Evolutionary conservation across 2,113 vertebrate species (phyloP).

Genomic region (Fukomys damarensis): DNA sequence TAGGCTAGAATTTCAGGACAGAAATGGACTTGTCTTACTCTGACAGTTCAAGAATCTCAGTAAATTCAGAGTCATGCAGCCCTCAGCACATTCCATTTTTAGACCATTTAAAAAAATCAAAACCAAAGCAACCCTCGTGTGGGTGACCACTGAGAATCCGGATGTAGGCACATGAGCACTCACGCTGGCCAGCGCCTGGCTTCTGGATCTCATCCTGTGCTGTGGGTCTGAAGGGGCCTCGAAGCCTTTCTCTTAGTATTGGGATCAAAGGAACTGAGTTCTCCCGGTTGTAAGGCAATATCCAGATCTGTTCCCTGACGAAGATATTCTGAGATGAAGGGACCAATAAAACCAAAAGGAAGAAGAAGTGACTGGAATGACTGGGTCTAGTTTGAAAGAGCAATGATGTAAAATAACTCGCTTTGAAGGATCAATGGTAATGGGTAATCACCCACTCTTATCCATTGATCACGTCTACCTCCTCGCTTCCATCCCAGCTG

Average conservation of each 20-base stretch:
- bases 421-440: neutral
- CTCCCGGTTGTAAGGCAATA: neutral
- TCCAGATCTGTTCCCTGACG: neutral
- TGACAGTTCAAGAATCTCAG: neutral
- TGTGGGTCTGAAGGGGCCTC: neutral
- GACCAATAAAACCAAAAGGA: neutral
- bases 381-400: neutral
- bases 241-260: neutral
- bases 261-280: neutral
- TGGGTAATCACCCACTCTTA: neutral
- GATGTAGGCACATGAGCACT: neutral
- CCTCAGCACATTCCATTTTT: neutral
- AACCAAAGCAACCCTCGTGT: neutral
- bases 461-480: neutral
- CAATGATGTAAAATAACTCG: neutral
- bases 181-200: neutral
- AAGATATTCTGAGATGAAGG: neutral
- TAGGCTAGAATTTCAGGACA: neutral
- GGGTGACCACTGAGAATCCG: neutral
- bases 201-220: neutral
- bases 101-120: neutral
- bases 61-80: neutral
- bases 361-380: neutral
- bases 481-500: neutral
- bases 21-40: neutral